phyloP scores from a whole-genome alignment of 2,888 invertebrate genomes.

The Muschampia plurimacula region DNA sequence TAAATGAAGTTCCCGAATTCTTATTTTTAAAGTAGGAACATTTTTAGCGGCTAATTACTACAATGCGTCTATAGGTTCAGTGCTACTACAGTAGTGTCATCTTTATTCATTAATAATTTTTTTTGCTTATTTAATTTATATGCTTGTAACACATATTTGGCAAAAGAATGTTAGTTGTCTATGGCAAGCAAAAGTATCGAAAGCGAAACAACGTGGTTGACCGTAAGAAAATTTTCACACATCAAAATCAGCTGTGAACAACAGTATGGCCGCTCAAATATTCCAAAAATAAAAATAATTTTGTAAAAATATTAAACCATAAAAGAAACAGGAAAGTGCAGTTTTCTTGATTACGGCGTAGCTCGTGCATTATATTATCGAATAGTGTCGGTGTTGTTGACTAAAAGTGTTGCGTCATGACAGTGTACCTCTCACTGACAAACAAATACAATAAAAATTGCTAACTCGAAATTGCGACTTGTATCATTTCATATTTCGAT shows the following conservation, averaged over 20 bases:
- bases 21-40: no score
- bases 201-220: constrained; percentile 79
- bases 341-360: constrained; percentile 74
- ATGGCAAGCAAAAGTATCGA: constrained; percentile 53
- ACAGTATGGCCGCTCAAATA: constrained; percentile 83
- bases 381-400: constrained; percentile 67
- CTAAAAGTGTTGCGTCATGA: constrained; percentile 86
- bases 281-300: constrained; percentile 76
- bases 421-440: constrained; percentile 82
- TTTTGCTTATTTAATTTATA: no score
- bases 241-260: constrained; percentile 86
- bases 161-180: no score
- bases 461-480: constrained; percentile 52
- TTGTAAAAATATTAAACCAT: constrained; percentile 66
- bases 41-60: no score
- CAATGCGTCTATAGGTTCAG: no score
- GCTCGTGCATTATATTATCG: constrained; percentile 51
- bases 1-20: no score
- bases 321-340: constrained; percentile 76
- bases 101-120: no score
- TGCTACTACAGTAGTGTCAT: no score
- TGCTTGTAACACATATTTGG: no score
- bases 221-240: constrained; percentile 67
- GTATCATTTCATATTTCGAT: constrained; percentile 66
- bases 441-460: constrained; percentile 84